A percentile compares a stretch with the other conserved stretches of the same genome.
Evolutionary conservation across 2,113 vertebrate species (phyloP).

Genomic region (Motacilla alba): DNA sequence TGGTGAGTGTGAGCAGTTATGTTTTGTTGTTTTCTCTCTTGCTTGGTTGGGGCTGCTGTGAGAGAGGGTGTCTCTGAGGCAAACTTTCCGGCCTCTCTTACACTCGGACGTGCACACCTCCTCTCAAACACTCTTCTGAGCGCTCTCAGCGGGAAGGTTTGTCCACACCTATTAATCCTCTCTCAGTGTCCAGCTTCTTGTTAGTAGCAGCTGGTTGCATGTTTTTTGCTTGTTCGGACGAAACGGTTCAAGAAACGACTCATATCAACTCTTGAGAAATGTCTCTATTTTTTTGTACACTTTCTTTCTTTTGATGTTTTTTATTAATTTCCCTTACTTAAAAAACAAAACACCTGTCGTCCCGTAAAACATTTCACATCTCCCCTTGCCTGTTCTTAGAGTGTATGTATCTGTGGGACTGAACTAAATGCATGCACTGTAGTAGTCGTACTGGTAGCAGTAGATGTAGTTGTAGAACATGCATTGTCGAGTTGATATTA

Average conservation of each 20-base stretch:
- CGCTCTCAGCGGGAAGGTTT: constrained; percentile 87
- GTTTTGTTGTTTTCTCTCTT: constrained; percentile 87
- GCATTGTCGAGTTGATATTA: constrained; percentile 82
- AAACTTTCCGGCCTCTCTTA: constrained; percentile 84
- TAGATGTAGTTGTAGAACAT: constrained; percentile 81
- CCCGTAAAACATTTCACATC: constrained; percentile 82
- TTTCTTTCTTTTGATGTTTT: constrained; percentile 71
- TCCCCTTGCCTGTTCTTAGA: constrained; percentile 83
- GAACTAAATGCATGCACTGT: constrained; percentile 84
- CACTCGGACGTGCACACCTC: constrained; percentile 85
- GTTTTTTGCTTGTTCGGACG: constrained; percentile 85
- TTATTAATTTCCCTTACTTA: constrained; percentile 75
- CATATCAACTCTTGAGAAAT: constrained; percentile 80
- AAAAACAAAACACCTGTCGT: constrained; percentile 78
- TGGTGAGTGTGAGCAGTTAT: constrained; percentile 83
- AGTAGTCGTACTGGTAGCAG: constrained; percentile 77
- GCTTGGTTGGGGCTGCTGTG: constrained; percentile 87
- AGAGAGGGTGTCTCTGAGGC: constrained; percentile 86
- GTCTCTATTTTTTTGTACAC: constrained; percentile 70
- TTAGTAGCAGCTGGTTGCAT: constrained; percentile 86
- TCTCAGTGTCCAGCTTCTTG: constrained; percentile 82
- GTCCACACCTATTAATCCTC: constrained; percentile 85
- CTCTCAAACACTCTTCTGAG: constrained; percentile 87
- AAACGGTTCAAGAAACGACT: constrained; percentile 79
- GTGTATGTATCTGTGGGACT: constrained; percentile 83